Percentiles rank a stretch among this genome's conserved stretches.
Conservation (phyloP, 2,888 invertebrate species). For the Cataglyphis altisquamis region DNA sequence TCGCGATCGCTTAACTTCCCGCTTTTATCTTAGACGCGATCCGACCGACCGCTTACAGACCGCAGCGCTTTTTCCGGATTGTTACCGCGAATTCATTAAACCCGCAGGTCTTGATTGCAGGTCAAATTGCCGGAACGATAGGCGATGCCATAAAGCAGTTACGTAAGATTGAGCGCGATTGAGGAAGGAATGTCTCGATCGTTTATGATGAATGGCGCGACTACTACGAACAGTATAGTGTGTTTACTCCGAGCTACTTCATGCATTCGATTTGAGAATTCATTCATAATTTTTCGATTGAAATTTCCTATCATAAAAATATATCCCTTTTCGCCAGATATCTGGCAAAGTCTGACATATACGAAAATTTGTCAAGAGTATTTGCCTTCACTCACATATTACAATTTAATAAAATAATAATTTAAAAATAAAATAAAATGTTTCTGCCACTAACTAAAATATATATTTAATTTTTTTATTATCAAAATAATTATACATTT, state of each 20-base stretch:
- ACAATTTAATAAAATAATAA: not conserved
- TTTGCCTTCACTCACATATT: not conserved
- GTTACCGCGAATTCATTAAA: constrained; percentile 74
- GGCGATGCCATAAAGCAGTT: constrained; percentile 61
- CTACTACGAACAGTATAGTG: constrained; percentile 1
- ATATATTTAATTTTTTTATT: not conserved
- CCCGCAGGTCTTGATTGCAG: constrained; percentile 76
- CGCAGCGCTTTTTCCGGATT: constrained; percentile 45
- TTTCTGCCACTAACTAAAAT: not conserved
- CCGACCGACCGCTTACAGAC: not conserved
- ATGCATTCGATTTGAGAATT: not conserved
- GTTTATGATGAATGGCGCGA: constrained; percentile 11
- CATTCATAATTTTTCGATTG: not conserved
- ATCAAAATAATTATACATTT: not conserved
- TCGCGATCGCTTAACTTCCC: constrained; percentile 23
- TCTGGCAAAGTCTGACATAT: not conserved
- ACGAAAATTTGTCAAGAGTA: not conserved
- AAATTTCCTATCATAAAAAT: not conserved
- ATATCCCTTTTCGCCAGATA: not conserved
- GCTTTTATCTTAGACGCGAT: not conserved
- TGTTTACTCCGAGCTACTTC: constrained; percentile 15
- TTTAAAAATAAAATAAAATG: not conserved
- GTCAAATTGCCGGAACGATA: constrained; percentile 77
- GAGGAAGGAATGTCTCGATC: constrained; percentile 24
- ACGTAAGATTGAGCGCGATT: constrained; percentile 47